These are phyloP conservation scores for Desmophyllum pertusum DNA, from an alignment of 92 coral and sea anemone species.

Conservation along the genomic window DNA sequence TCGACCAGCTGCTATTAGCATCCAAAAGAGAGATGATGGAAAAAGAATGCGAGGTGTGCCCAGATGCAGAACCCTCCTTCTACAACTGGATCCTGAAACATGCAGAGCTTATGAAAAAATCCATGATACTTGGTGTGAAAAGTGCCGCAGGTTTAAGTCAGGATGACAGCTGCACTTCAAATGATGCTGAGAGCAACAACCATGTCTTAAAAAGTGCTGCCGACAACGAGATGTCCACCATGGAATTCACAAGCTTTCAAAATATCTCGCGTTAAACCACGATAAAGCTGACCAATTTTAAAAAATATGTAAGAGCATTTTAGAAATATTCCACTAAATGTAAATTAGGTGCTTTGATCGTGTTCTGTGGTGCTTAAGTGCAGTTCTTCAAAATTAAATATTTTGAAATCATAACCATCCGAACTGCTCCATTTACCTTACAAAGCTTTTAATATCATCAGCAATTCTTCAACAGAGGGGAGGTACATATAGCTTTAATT, in stretches of 20 bases:
- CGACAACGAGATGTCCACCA: constrained; percentile 54
- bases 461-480: no score
- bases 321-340: no score
- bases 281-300: no score
- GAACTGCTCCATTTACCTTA: no score
- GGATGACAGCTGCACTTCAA: constrained; percentile 57
- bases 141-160: constrained; percentile 28
- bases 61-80: constrained; percentile 36
- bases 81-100: constrained; percentile 41
- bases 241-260: constrained; percentile 53
- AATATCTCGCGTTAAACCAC: constrained; percentile 44
- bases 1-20: constrained; percentile 54
- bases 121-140: constrained; percentile 56
- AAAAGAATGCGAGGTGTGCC: constrained; percentile 33
- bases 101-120: constrained; percentile 41
- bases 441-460: no score
- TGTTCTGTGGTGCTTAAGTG: no score
- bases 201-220: constrained; percentile 57
- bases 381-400: no score
- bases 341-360: no score
- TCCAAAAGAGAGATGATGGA: constrained; percentile 36
- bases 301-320: no score
- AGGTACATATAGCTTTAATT: no score
- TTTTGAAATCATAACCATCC: no score
- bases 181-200: constrained; percentile 65